Base-by-base conservation (phyloP, 2,797 vertebrate genomes). In the Macrochelys suwanniensis region DNA sequence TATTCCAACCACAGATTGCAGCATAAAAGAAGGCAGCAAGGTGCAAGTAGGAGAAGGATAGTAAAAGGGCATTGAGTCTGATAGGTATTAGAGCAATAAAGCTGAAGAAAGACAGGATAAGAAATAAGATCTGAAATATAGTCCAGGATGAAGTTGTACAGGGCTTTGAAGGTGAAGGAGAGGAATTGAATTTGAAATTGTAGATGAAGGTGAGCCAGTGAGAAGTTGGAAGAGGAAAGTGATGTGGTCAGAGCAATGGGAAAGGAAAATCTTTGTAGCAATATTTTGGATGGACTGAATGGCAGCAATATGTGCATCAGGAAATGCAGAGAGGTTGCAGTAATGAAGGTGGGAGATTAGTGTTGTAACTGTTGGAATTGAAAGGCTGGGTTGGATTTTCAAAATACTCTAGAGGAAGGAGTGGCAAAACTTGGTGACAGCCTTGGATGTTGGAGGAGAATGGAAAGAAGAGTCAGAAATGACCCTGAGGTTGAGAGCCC, bases 251-350 rank as follows among this genome's bases (percentile, higher is more conserved):
- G 68, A 87, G 92, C n/a, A 71, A 23, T 42, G 85, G 21, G 33
- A 88, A 94, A 5, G 45, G 92, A 28, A 47, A 77, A 47, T 91
- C 71, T 93, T 84, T 83, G 53, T 87, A 94, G 82, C 89, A 88
- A n/a, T 33, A 6, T 68, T 95, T 92, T 86, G 68, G 78, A 0
- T 71, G 91, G 85, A 16, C 45, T 93, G 51, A 88, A 56, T 56
- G 57, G 28, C 79, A 16, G 47, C 78, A 33, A 26, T 84, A 31
- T 13, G 25, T 89, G 37, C 61, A 61, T 28, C 53, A 68, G 15
- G 45, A 88, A 74, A 89, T 56, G 59, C 61, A 74, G 37, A 84
- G 89, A 59, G 78, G 54, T 16, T 84, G 50, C 42, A 90, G 25
- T 50, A 8, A 80, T 79, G 19, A 78, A 92, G 37, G 51, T 95